Conservation (phyloP, 2,113 vertebrate genomes). For the Casuarius casuarius region DNA sequence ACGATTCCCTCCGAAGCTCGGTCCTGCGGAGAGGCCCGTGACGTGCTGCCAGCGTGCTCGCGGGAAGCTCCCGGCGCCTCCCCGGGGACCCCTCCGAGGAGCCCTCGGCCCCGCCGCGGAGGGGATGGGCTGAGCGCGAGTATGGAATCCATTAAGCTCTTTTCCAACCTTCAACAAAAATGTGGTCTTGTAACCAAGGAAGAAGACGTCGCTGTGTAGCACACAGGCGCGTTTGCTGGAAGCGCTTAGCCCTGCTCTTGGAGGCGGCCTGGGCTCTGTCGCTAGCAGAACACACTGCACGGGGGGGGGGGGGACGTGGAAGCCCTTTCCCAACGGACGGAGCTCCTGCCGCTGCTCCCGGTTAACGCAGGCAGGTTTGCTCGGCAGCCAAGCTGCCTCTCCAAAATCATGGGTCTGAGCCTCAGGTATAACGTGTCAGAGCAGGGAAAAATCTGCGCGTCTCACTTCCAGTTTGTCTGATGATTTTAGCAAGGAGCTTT, state of each 20-base stretch:
- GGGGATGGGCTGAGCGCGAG: background rate
- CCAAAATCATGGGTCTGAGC: background rate
- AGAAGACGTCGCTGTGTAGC: background rate
- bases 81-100: accelerated
- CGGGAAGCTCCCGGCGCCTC: background rate
- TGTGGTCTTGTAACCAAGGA: background rate
- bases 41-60: background rate
- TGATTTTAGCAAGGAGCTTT: background rate
- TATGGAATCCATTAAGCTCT: background rate
- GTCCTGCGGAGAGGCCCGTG: background rate
- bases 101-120: background rate
- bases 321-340: background rate
- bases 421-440: accelerated
- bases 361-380: background rate
- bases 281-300: background rate
- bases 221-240: accelerated
- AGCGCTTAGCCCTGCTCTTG: background rate
- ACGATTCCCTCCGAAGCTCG: background rate
- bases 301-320: background rate
- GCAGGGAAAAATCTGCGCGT: background rate
- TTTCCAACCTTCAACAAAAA: background rate
- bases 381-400: background rate
- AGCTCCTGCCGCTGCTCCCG: background rate
- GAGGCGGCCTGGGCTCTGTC: background rate
- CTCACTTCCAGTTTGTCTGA: background rate